These are phyloP conservation scores for Operophtera brumata DNA, from an alignment of 2,888 invertebrate genomes.

Conservation along the genomic window DNA sequence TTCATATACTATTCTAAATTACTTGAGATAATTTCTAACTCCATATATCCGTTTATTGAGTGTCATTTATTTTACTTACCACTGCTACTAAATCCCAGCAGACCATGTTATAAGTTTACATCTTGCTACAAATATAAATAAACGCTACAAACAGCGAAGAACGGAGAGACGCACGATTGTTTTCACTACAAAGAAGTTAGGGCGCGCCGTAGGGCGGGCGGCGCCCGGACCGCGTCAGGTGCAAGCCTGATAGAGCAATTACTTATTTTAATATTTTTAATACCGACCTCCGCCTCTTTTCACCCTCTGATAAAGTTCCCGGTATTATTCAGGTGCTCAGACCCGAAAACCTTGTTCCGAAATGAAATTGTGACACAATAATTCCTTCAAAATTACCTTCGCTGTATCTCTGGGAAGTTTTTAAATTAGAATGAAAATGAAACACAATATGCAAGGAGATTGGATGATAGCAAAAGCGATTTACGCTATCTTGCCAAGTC, in stretches of 20 bases:
- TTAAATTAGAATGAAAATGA: slow-evolving; percentile 29
- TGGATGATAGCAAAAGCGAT: slow-evolving; percentile 19
- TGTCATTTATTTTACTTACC: background rate
- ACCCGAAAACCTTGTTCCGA: slow-evolving; percentile 23
- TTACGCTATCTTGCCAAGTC: slow-evolving; percentile 11
- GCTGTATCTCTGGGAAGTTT: slow-evolving; percentile 25
- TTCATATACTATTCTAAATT: too few relatives aligned
- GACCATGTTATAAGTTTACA: slow-evolving; percentile 27
- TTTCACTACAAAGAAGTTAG: slow-evolving; percentile 58
- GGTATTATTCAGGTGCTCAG: slow-evolving; percentile 52
- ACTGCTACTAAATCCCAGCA: background rate
- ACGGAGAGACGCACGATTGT: slow-evolving; percentile 48
- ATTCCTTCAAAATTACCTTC: slow-evolving; percentile 29
- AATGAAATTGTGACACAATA: slow-evolving; percentile 36
- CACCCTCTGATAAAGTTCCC: slow-evolving; percentile 51
- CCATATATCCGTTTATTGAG: background rate
- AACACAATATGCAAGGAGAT: slow-evolving; percentile 25
- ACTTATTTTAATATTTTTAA: slow-evolving; percentile 76
- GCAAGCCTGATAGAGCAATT: slow-evolving; percentile 71
- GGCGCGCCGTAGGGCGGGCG: slow-evolving; percentile 44
- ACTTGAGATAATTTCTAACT: too few relatives aligned
- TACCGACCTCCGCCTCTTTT: slow-evolving; percentile 55
- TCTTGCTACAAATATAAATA: slow-evolving; percentile 38
- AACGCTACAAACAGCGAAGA: slow-evolving; percentile 39
- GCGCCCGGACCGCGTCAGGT: slow-evolving; percentile 60